These are phyloP conservation scores for Penaeus monodon DNA, from an alignment of 2,888 invertebrate species.

Conservation along the genomic window DNA sequence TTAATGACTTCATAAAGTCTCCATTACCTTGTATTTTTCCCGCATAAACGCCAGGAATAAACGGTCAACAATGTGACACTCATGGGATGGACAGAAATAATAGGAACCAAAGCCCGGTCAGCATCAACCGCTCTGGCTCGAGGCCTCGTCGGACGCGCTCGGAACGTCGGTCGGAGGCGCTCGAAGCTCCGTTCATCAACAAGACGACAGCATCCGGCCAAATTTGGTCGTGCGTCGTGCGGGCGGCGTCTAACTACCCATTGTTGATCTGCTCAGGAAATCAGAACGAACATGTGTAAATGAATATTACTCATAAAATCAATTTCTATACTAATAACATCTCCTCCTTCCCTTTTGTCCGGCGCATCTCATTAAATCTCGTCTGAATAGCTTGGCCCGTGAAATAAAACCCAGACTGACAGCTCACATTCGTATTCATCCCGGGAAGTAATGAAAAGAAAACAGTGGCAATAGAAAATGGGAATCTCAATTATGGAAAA, in stretches of 20 bases:
- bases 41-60: constrained; percentile 33
- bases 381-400: constrained; percentile 10
- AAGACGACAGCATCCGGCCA: neutral
- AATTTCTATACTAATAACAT: constrained; percentile 30
- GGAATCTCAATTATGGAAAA: constrained; percentile 48
- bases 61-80: constrained; percentile 8
- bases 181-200: neutral
- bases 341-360: constrained; percentile 24
- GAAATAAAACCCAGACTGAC: constrained; percentile 38
- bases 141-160: neutral
- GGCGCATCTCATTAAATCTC: constrained; percentile 4
- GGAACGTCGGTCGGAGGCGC: too few species aligned
- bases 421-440: constrained; percentile 40
- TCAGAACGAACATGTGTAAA: constrained; percentile 15
- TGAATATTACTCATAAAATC: constrained; percentile 29
- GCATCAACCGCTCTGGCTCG: neutral
- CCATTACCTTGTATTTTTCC: constrained; percentile 37
- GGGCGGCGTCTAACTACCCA: constrained; percentile 1
- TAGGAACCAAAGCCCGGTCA: constrained; percentile 9
- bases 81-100: constrained; percentile 2
- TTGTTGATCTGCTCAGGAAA: constrained; percentile 4
- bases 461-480: constrained; percentile 54
- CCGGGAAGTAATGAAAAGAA: constrained; percentile 52
- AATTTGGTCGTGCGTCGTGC: constrained; percentile 14
- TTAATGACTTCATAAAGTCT: constrained; percentile 53